Evolutionary conservation across 2,888 invertebrate species (phyloP).

Genomic region (Achlya flavicornis): DNA sequence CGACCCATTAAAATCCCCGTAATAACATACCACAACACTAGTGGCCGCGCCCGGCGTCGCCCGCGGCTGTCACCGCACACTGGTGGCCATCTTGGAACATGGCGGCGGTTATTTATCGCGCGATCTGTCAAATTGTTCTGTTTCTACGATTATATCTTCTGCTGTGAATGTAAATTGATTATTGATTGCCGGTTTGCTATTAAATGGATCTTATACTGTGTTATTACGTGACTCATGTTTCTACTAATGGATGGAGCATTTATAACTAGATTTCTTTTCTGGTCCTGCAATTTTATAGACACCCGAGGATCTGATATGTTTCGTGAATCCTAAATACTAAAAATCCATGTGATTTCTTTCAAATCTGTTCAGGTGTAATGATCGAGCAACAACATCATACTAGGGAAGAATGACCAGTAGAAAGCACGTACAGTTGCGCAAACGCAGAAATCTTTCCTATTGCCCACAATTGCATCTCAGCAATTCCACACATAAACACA

Average conservation of each 20-base stretch:
- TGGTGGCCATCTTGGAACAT: neutral
- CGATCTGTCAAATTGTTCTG: conserved; percentile 4
- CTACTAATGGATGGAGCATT: neutral
- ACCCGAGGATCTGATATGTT: too few relatives aligned
- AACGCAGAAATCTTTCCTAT: neutral
- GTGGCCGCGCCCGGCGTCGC: neutral
- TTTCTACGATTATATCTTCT: neutral
- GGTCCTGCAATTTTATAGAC: too few relatives aligned
- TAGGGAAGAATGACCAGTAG: too few relatives aligned
- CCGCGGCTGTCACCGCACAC: neutral
- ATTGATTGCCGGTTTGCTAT: neutral
- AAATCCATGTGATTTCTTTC: too few relatives aligned
- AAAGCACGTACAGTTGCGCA: neutral
- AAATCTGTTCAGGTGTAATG: too few relatives aligned
- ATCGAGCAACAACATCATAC: too few relatives aligned
- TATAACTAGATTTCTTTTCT: too few relatives aligned
- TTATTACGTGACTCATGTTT: neutral
- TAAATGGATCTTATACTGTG: neutral
- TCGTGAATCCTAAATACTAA: too few relatives aligned
- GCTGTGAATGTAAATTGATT: neutral
- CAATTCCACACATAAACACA: conserved; percentile 5
- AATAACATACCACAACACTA: conserved; percentile 1
- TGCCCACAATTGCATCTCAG: neutral
- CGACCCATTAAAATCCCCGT: neutral
- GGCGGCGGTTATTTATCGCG: neutral